Evolutionary conservation across 1,140 invertebrate species (phyloP).

Genomic region (Phymastichus coffea): DNA sequence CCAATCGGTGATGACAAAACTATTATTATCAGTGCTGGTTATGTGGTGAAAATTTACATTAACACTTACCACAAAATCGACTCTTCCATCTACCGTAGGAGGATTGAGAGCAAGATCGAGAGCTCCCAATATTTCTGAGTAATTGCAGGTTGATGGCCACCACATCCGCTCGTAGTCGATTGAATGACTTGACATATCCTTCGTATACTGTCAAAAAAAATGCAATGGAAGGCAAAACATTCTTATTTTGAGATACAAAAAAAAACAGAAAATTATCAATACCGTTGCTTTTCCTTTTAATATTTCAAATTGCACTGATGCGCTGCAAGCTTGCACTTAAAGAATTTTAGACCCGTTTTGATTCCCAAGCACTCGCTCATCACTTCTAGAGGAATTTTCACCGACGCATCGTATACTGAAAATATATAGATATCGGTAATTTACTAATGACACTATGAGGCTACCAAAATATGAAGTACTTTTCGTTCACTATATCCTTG

Average conservation of each 20-base stretch:
- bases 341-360: constrained; percentile 36
- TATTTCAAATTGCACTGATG: constrained; percentile 39
- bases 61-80: constrained; percentile 38
- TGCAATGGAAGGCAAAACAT: background rate
- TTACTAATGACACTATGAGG: too few relatives aligned
- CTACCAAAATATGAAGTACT: too few relatives aligned
- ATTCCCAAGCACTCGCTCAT: constrained; percentile 54
- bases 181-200: constrained; percentile 29
- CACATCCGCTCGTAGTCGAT: constrained; percentile 42
- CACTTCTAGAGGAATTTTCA: constrained; percentile 51
- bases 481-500: too few relatives aligned
- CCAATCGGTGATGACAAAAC: constrained; percentile 37
- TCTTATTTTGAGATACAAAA: too few relatives aligned
- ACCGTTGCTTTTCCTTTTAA: constrained; percentile 38
- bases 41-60: constrained; percentile 36
- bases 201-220: constrained; percentile 27
- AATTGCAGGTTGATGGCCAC: constrained; percentile 43
- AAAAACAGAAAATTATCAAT: too few relatives aligned
- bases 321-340: constrained; percentile 43
- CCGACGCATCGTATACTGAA: constrained; percentile 57
- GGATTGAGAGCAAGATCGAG: constrained; percentile 38
- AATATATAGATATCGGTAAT: too few relatives aligned
- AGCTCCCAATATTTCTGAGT: constrained; percentile 34
- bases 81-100: constrained; percentile 35
- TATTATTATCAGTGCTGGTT: constrained; percentile 13